Base-by-base conservation (phyloP, 2,113 vertebrate genomes). In the Saguinus imperator region DNA sequence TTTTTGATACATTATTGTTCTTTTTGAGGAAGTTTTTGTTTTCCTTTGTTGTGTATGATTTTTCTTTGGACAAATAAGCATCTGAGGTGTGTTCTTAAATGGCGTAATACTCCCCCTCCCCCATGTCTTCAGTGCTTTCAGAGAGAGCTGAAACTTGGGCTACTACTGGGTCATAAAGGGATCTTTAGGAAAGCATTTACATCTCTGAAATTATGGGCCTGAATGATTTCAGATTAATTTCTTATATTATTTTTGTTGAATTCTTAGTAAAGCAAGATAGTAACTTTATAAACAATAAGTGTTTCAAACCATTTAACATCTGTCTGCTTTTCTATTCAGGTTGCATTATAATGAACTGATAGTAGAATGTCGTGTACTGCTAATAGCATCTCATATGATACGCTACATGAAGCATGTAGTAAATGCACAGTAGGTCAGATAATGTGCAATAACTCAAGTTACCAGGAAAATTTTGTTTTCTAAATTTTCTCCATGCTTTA, bases 221-320 rank as follows among this genome's bases (percentile, higher is more conserved):
- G 37, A 43, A 35, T 82, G 76, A 80, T 27, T 85, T 94, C 37
- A 86, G 21, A 77, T 93, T 68, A 93, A 70, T 27, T 85, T 87
- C 92, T 96, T 81, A 45, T 4, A n/a, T 89, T 40, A 20, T 92
- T 96, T 94, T 12, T 79, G 27, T 6, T 75, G 10, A 82, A 21
- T 89, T 76, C 94, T 91, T 93, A 72, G 43, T 95, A 79, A 95
- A 87, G 29, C 66, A 92, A 81, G 40, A 64, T 73, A 88, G 70
- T 66, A 84, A 68, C 68, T 87, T 95, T 91, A n/a, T 37, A 73
- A 37, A 1, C 81, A 48, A 37, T 92, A 61, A 93, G 55, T 80
- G 3, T 84, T 92, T 61, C 45, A 76, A 35, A 87, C 21, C 79
- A 52, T 80, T 93, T 92, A 92, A 76, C 80, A 76, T 76, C 70